These are phyloP conservation scores for Furnarius figulus DNA, from an alignment of 2,113 vertebrate genomes.

Conservation along the genomic window DNA sequence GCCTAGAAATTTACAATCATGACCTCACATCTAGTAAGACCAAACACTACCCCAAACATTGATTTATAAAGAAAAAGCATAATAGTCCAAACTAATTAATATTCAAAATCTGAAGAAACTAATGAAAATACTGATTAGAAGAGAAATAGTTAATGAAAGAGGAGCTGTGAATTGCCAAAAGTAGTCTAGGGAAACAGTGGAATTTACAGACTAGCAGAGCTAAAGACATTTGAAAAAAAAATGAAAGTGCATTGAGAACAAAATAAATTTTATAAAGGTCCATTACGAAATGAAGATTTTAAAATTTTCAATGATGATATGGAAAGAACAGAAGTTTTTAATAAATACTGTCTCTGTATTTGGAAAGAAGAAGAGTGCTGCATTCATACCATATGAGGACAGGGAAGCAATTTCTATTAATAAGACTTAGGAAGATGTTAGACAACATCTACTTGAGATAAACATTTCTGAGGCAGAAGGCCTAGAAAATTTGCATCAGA, in stretches of 20 bases:
- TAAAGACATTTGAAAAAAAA: neutral
- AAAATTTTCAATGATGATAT: neutral
- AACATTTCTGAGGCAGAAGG: neutral
- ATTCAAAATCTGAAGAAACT: neutral
- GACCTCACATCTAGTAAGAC: neutral
- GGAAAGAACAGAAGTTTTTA: neutral
- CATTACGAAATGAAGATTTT: neutral
- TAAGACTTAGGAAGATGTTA: neutral
- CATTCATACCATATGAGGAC: slow-evolving; percentile 28
- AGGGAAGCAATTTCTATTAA: slow-evolving; percentile 17
- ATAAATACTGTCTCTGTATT: slow-evolving; percentile 13
- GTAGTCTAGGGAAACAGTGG: neutral
- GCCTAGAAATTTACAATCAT: neutral
- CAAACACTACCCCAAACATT: neutral
- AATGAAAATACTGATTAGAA: neutral
- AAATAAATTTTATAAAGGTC: neutral
- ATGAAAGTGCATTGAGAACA: neutral
- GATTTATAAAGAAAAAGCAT: neutral
- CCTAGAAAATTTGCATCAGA: neutral
- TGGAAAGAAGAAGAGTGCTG: neutral
- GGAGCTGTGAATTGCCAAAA: neutral
- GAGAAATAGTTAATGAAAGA: neutral
- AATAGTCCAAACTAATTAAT: neutral
- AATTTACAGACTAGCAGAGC: neutral
- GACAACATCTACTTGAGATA: neutral